Percentiles rank a stretch among this genome's conserved stretches.
Evolutionary conservation across 2,797 vertebrate species (phyloP).

Genomic region (Xyrichtys novacula): DNA sequence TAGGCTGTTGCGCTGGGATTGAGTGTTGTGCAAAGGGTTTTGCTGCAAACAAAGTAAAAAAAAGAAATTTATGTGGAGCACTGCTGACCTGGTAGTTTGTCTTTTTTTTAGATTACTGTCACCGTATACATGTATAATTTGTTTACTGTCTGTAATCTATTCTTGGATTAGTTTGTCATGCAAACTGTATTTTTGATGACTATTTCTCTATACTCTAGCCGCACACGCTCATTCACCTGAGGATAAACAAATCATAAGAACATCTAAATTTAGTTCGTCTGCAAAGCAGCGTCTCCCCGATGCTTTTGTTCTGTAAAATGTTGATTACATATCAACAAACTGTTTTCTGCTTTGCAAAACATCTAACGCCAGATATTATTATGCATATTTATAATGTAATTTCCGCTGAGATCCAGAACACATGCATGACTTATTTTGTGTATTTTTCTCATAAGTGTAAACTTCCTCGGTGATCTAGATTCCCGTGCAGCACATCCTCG

Average conservation of each 20-base stretch:
- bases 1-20: conserved; percentile 48
- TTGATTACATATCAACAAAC: conserved; percentile 55
- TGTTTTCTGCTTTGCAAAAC: conserved; percentile 31
- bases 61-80: conserved; percentile 1
- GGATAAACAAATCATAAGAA: conserved; percentile 55
- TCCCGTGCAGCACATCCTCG: conserved; percentile 35
- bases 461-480: conserved; percentile 33
- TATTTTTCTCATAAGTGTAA: conserved; percentile 19
- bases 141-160: conserved; percentile 33
- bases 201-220: conserved; percentile 21
- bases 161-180: conserved; percentile 36
- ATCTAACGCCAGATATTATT: conserved; percentile 19
- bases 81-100: neutral
- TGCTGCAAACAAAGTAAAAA: conserved; percentile 6
- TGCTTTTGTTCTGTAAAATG: conserved; percentile 55
- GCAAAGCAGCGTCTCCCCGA: conserved; percentile 35
- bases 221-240: conserved; percentile 26
- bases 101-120: conserved; percentile 13
- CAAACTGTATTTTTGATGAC: conserved; percentile 28
- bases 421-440: conserved; percentile 24
- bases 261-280: conserved; percentile 50
- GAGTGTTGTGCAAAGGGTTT: conserved; percentile 44
- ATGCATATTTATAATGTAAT: conserved; percentile 34
- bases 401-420: conserved; percentile 35
- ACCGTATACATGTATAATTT: conserved; percentile 3